Percentiles rank a stretch among this genome's conserved stretches.
Conservation (phyloP, 2,888 invertebrate species). For the Malthinus flaveolus region DNA sequence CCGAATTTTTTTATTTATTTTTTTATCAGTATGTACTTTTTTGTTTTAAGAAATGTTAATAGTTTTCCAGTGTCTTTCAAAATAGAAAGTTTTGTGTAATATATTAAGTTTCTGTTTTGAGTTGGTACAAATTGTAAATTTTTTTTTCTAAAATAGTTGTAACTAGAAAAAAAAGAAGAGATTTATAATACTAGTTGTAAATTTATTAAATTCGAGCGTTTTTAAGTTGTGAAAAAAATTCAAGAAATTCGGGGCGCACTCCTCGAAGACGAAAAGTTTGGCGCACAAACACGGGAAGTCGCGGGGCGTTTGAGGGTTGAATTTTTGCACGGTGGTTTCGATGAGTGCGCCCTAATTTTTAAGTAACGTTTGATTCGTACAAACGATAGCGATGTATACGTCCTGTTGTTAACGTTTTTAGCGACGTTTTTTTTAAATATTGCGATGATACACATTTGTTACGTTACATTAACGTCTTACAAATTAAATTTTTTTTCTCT, state of each 20-base stretch:
- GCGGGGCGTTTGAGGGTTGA: too few species aligned
- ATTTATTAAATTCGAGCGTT: background rate
- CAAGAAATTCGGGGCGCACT: constrained; percentile 1
- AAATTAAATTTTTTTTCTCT: constrained; percentile 23
- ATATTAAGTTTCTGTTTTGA: constrained; percentile 22
- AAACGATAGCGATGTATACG: constrained; percentile 20
- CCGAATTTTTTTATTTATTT: constrained; percentile 29
- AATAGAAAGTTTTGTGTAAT: constrained; percentile 20
- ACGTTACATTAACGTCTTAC: constrained; percentile 33
- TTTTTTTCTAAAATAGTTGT: constrained; percentile 16
- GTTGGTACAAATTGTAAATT: constrained; percentile 28
- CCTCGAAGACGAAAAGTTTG: background rate
- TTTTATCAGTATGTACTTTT: constrained; percentile 16
- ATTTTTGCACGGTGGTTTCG: too few species aligned
- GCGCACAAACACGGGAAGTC: constrained; percentile 10
- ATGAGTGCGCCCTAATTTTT: background rate
- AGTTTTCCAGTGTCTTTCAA: constrained; percentile 26
- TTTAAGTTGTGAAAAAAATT: background rate
- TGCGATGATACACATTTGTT: constrained; percentile 24
- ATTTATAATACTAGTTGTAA: constrained; percentile 13
- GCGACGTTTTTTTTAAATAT: constrained; percentile 10
- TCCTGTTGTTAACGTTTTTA: constrained; percentile 19
- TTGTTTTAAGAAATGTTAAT: constrained; percentile 7
- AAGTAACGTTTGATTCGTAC: constrained; percentile 20
- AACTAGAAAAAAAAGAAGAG: constrained; percentile 16